Base-by-base conservation (phyloP, 1,140 invertebrate species). In the Galleria mellonella region DNA sequence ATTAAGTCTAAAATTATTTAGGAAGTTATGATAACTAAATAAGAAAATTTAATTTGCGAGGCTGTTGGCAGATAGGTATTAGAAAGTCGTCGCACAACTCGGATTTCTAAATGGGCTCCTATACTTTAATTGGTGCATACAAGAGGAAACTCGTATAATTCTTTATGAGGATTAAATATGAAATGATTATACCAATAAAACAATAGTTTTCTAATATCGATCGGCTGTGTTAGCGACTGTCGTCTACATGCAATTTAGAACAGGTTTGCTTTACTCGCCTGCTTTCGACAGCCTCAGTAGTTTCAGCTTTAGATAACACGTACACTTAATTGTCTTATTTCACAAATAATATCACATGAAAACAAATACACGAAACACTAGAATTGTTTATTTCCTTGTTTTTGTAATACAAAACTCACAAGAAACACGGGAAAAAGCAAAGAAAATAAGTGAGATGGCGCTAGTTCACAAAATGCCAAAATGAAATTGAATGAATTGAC, bases 191-290 rank as follows among this genome's bases (percentile, higher is more conserved):
- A 43, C 2, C 35, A 60, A 61, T 63, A 67, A 58, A 62, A 61
- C 51, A 58, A 46, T 58, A 55, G 59, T 72, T 79, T 76, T 72
- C 46, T 68, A 72, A 57, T 83, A 83, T 83, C 72, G 78, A 79
- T 83, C 72, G 72, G 44, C 51, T 69, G 55, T 69, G 55, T 70
- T 59, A 6, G 17, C 6, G 2, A 2, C 2, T 23, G 2, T 6
- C 53, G 55, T 64, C 51, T 55, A 46, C 49, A 47, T 64, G 49
- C 46, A 53, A 56, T 62, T 61, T 42, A 54, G 54, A 55, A 64
- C 14, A 35, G 13, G 6, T 37, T 17, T n/a, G 17, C 17, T 51
- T 31, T 62, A 65, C 64, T 66, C 62, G 69, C 69, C 55, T 65
- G 44, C 53, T 52, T 45, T 43, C 39, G 31, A 15, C 32, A 32